Evolutionary conservation across 2,888 invertebrate species (phyloP).

Genomic region (Molanna angustata): DNA sequence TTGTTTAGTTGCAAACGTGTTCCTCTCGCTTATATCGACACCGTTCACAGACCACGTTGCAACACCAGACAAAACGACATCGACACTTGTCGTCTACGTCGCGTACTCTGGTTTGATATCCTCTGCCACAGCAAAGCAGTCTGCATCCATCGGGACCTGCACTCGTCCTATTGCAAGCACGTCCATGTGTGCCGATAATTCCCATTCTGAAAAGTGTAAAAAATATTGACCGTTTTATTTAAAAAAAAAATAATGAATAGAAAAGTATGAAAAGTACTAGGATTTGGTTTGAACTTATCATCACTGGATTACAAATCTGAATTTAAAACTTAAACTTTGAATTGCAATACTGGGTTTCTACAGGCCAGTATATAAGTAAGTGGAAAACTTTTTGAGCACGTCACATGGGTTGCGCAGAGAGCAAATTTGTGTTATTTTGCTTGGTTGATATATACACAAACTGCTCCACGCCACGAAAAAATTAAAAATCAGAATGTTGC

Average conservation of each 20-base stretch:
- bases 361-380: no score
- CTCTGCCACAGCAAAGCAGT: conserved; percentile 84
- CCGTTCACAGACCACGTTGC: conserved; percentile 80
- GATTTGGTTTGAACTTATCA: no score
- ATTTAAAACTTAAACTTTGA: no score
- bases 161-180: conserved; percentile 81
- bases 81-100: conserved; percentile 86
- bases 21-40: conserved; percentile 78
- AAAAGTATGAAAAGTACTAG: no score
- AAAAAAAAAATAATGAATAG: not conserved
- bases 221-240: conserved; percentile 5
- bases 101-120: conserved; percentile 78
- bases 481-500: no score
- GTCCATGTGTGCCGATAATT: conserved; percentile 77
- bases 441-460: no score
- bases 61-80: conserved; percentile 91
- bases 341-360: no score
- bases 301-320: no score
- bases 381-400: no score
- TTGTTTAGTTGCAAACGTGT: conserved; percentile 78
- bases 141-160: conserved; percentile 84
- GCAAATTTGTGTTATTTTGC: no score
- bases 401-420: no score
- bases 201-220: conserved; percentile 65
- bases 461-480: no score